Percentiles rank a stretch among this genome's conserved stretches.
phyloP scores from a whole-genome alignment of 1,140 invertebrate species.

The Subanguina moxae region DNA sequence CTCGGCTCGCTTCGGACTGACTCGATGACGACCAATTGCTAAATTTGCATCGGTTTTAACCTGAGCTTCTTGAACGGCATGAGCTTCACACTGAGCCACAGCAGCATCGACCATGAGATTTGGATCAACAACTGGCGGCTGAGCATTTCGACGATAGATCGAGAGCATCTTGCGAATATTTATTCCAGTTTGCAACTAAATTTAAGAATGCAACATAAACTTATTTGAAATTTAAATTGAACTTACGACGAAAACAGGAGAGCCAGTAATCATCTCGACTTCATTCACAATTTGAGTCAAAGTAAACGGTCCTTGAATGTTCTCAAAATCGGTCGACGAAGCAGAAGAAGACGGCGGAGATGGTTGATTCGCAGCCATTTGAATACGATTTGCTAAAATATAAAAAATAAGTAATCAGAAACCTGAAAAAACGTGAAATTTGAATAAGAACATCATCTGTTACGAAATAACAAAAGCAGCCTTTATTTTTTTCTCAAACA shows the following conservation, averaged over 20 bases:
- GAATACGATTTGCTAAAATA: neutral
- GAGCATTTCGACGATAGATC: conserved; percentile 13
- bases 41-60: conserved; percentile 9
- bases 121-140: conserved; percentile 14
- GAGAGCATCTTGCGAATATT: too few species aligned
- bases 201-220: conserved; percentile 61
- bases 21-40: conserved; percentile 6
- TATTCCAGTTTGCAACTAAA: conserved; percentile 21
- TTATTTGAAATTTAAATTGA: conserved; percentile 6
- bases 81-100: conserved; percentile 26
- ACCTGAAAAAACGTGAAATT: too few species aligned
- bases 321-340: conserved; percentile 11
- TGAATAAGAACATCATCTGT: too few species aligned
- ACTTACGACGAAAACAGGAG: conserved; percentile 2
- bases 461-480: too few species aligned
- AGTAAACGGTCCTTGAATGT: neutral
- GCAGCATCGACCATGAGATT: conserved; percentile 19
- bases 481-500: too few species aligned
- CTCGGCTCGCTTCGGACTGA: conserved; percentile 16
- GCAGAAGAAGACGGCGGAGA: conserved; percentile 2
- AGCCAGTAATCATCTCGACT: conserved; percentile 7
- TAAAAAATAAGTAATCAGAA: neutral
- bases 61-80: neutral
- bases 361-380: neutral
- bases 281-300: conserved; percentile 1